Conservation (phyloP, 2,888 invertebrate species). For the Horisme vitalbata region DNA sequence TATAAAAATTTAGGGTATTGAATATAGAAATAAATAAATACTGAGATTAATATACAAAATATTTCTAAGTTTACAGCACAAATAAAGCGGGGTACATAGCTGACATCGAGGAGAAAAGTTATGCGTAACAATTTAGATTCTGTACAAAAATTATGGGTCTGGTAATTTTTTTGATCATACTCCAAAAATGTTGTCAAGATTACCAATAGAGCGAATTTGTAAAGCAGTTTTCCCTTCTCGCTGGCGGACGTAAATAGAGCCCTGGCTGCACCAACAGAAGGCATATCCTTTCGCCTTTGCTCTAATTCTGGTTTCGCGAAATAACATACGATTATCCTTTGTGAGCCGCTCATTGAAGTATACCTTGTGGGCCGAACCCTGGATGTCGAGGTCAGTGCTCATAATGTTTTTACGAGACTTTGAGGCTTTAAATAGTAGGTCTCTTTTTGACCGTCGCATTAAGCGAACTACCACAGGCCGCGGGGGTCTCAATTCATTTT, state of each 20-base stretch:
- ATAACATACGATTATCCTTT: constrained; percentile 27
- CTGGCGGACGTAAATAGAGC: constrained; percentile 23
- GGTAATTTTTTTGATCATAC: not conserved
- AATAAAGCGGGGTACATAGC: too few relatives aligned
- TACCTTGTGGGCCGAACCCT: constrained; percentile 7
- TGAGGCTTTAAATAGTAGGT: constrained; percentile 30
- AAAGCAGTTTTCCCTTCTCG: constrained; percentile 23
- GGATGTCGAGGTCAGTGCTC: constrained; percentile 18
- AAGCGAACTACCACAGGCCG: constrained; percentile 31
- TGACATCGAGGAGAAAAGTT: too few relatives aligned
- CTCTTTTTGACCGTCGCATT: constrained; percentile 23
- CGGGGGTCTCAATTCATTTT: not conserved
- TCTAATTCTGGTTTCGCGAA: constrained; percentile 25
- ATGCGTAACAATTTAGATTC: too few relatives aligned
- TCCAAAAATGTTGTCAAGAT: not conserved
- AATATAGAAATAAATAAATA: too few relatives aligned
- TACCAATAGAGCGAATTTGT: not conserved
- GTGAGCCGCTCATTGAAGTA: constrained; percentile 31
- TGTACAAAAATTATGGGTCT: too few relatives aligned
- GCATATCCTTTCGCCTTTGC: constrained; percentile 15
- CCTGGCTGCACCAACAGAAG: constrained; percentile 27
- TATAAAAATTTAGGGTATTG: too few relatives aligned
- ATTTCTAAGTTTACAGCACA: too few relatives aligned
- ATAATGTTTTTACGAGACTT: constrained; percentile 28
- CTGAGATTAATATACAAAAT: too few relatives aligned